Evolutionary conservation across 2,888 invertebrate species (phyloP).

Genomic region (Drosophila kanekoi): DNA sequence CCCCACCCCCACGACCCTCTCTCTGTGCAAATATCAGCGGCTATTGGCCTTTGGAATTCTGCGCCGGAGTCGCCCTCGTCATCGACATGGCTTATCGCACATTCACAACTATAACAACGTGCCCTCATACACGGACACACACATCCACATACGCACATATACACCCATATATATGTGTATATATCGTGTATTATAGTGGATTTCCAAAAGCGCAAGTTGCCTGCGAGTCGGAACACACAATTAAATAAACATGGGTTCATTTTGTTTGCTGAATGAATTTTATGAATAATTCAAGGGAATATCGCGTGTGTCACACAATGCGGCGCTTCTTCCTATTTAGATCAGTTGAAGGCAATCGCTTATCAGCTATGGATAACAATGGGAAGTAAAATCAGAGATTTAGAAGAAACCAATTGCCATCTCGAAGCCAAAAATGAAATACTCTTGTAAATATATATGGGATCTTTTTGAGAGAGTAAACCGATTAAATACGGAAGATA

Average conservation of each 20-base stretch:
- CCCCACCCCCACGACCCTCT: neutral
- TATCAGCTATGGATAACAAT: slow-evolving; percentile 36
- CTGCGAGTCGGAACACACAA: slow-evolving; percentile 3
- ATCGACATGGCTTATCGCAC: slow-evolving; percentile 67
- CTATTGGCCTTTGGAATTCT: slow-evolving; percentile 69
- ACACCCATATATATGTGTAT: no score
- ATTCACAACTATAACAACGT: slow-evolving; percentile 16
- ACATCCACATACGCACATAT: neutral
- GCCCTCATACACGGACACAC: neutral
- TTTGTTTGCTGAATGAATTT: slow-evolving; percentile 39
- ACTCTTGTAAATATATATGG: no score
- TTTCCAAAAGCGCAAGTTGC: slow-evolving; percentile 28
- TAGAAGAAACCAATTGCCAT: neutral
- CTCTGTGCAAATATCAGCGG: slow-evolving; percentile 51
- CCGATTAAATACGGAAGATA: no score
- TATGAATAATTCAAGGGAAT: slow-evolving; percentile 65
- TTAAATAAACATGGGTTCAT: slow-evolving; percentile 10
- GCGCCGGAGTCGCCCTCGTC: slow-evolving; percentile 45
- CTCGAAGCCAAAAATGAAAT: no score
- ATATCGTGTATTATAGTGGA: slow-evolving; percentile 26
- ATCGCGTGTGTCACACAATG: slow-evolving; percentile 22
- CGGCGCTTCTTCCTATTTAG: slow-evolving; percentile 9
- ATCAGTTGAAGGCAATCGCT: slow-evolving; percentile 30
- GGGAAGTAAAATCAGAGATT: neutral
- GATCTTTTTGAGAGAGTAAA: no score